Base-by-base conservation (phyloP, 1,140 invertebrate species). In the Ceratina japonica region DNA sequence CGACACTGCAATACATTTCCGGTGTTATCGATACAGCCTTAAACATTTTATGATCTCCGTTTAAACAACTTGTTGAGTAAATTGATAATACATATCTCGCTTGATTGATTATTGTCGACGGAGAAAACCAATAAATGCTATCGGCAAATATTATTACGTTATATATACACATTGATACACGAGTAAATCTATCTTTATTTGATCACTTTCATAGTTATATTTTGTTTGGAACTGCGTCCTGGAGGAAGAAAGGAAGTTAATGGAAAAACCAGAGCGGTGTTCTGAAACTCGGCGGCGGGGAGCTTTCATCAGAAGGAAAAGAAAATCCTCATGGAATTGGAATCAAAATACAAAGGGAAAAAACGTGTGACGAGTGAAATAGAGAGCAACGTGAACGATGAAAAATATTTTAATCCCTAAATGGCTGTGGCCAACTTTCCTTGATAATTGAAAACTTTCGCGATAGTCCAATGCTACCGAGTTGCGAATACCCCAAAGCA, bases 391-490 rank as follows among this genome's bases (percentile, higher is more conserved):
- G 37, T 44, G 58, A 10, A 8, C 37, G 27, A 72, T 62, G n/a
- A 72, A 72, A 72, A 72, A 51, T 18, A 27, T 62, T 72, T 72
- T 62, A 61, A 72, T 51, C 58, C 22, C n/a, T n/a, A 72, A 62
- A 72, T 62, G 37, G 58, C 8, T n/a, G n/a, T 10, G 15, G 10
- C 13, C 24, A 51, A 72, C 44, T 62, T 72, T 72, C 51, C 22
- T 22, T 62, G 58, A 72, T 51, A 61, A 72, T 24, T 12, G 44
- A 62, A 49, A 49, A 62, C 22, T 62, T 62, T 7, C 20, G 13
- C 12, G n/a, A 18, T 59, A 12, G 31, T 22, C 22, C 54, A 27
- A 18, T 56, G 5, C 15, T 68, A 27, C 27, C 37, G 37, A 44
- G 37, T 44, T 44, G 10, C 37, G 37, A 8, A 44, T 44, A 44